Conservation (phyloP, 2,113 vertebrate genomes). For the Shinisaurus crocodilurus region DNA sequence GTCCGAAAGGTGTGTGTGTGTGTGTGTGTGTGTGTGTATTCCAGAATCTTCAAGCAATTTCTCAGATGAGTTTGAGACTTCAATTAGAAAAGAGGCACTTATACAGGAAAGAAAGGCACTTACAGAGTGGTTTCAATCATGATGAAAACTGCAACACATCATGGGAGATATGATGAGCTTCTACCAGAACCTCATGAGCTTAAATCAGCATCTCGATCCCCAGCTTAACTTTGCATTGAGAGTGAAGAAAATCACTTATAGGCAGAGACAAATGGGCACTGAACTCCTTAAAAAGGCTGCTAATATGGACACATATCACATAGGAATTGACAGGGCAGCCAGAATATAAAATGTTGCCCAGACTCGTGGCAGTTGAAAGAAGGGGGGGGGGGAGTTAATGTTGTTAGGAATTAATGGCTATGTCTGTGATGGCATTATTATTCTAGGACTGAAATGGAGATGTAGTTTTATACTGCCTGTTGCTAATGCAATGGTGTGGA, state of each 20-base stretch:
- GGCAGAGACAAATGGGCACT: conserved; percentile 31
- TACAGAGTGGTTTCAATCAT: conserved; percentile 47
- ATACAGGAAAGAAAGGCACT: conserved; percentile 40
- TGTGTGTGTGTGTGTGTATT: background rate
- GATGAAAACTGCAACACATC: conserved; percentile 30
- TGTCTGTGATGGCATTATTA: background rate
- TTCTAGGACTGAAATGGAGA: background rate
- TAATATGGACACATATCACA: conserved; percentile 30
- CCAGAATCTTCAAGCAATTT: conserved; percentile 51
- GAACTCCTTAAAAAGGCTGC: conserved; percentile 22
- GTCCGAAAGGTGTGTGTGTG: conserved; percentile 16
- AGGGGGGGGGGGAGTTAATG: background rate
- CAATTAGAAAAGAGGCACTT: conserved; percentile 37
- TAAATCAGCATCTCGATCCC: conserved; percentile 39
- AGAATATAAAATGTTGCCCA: conserved; percentile 27
- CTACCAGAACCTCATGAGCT: conserved; percentile 54
- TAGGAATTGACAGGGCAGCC: conserved; percentile 31
- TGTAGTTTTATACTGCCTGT: conserved; percentile 10
- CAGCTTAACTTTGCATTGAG: conserved; percentile 38
- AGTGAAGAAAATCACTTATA: conserved; percentile 34
- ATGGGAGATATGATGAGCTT: conserved; percentile 62
- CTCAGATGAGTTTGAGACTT: conserved; percentile 58
- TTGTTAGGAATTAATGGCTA: conserved; percentile 17
- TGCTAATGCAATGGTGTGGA: conserved; percentile 6
- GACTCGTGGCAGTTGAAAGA: background rate